Evolutionary conservation across 2,113 vertebrate species (phyloP).

Genomic region (Mustela nigripes): DNA sequence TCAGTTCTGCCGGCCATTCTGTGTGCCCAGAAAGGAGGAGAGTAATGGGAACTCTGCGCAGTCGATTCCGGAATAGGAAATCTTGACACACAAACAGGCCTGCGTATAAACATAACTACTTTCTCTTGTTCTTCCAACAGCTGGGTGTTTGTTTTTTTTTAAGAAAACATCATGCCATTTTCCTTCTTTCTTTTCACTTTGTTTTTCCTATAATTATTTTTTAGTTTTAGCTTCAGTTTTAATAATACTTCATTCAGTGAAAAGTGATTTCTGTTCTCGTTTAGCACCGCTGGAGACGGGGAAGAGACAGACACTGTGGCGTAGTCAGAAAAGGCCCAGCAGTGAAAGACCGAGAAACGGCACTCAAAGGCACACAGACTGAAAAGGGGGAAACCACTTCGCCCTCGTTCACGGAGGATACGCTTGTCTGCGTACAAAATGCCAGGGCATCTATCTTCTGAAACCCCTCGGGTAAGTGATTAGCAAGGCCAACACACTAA

Average conservation of each 20-base stretch:
- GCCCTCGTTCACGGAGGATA: neutral
- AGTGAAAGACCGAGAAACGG: neutral
- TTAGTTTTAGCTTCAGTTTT: neutral
- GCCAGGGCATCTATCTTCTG: neutral
- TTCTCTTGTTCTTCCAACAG: neutral
- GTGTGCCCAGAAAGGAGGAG: neutral
- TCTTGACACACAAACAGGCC: neutral
- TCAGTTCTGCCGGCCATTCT: neutral
- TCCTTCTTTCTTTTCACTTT: neutral
- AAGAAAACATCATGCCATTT: neutral
- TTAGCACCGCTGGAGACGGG: neutral
- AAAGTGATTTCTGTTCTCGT: neutral
- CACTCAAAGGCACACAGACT: no score
- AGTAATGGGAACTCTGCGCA: neutral
- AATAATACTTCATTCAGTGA: neutral
- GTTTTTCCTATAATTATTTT: neutral
- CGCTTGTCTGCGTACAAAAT: fast-evolving
- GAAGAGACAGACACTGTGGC: neutral
- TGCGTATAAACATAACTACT: neutral
- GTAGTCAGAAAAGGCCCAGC: neutral
- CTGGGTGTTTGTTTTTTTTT: neutral
- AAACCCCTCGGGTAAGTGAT: neutral
- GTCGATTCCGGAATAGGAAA: no score
- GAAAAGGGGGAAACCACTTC: neutral
- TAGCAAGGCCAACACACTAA: neutral